Evolutionary conservation across 2,888 invertebrate species (phyloP).

Genomic region (Synanthedon vespiformis): DNA sequence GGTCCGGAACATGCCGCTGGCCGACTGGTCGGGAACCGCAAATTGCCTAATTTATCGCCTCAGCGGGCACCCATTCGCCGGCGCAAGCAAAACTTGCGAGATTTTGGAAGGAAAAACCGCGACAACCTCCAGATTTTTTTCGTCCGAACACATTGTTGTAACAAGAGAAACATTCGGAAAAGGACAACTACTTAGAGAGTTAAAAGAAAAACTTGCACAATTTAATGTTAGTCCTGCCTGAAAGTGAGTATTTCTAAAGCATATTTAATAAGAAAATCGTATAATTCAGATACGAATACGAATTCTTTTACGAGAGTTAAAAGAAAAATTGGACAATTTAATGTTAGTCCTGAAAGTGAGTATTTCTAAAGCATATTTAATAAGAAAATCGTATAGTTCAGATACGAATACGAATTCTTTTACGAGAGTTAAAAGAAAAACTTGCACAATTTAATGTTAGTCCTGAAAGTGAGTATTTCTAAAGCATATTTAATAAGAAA

Average conservation of each 20-base stretch:
- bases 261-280: not conserved
- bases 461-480: too few species aligned
- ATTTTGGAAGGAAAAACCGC: slow-evolving; percentile 2
- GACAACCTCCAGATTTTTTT: not conserved
- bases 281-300: too few species aligned
- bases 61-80: slow-evolving; percentile 19
- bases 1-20: slow-evolving; percentile 14
- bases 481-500: not conserved
- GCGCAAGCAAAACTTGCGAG: slow-evolving; percentile 7
- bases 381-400: too few species aligned
- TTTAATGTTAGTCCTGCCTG: too few species aligned
- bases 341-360: too few species aligned
- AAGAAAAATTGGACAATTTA: too few species aligned
- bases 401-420: too few species aligned
- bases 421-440: not conserved
- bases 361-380: not conserved
- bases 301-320: not conserved
- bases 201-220: too few species aligned
- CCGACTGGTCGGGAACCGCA: slow-evolving; percentile 20
- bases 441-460: too few species aligned
- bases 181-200: not conserved
- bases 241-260: not conserved
- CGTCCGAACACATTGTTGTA: not conserved
- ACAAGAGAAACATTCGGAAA: not conserved
- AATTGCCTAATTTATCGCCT: slow-evolving; percentile 48